phyloP scores from a whole-genome alignment of 2,888 invertebrate species.

The Sphinx pinastri region DNA sequence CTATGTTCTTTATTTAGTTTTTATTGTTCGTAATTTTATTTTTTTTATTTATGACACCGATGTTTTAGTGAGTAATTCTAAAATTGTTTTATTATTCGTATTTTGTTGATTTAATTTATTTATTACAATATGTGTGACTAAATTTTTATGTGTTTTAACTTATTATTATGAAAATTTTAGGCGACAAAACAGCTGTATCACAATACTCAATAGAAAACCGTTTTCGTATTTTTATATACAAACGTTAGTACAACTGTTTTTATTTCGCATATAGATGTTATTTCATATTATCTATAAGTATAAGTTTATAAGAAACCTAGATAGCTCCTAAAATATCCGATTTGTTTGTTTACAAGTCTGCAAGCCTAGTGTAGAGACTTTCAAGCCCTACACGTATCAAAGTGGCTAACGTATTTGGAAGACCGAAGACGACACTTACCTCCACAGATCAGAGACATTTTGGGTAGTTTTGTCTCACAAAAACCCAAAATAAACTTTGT shows the following conservation, averaged over 20 bases:
- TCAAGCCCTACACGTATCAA: neutral
- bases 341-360: no score
- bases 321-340: no score
- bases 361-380: no score
- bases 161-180: no score
- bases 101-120: neutral
- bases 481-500: conserved; percentile 48
- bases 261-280: no score
- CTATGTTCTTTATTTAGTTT: no score
- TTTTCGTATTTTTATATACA: neutral
- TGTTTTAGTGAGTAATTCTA: neutral
- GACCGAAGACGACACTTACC: conserved; percentile 56
- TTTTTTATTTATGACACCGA: neutral
- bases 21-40: neutral
- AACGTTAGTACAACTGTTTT: no score
- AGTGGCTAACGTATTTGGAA: conserved; percentile 11
- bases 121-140: no score
- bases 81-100: neutral
- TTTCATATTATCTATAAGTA: no score
- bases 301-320: no score
- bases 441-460: conserved; percentile 79
- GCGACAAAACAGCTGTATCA: neutral
- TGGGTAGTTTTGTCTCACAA: conserved; percentile 50
- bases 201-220: neutral
- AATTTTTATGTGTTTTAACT: no score